Base-by-base conservation (phyloP, 2,888 invertebrate species). In the Doris montereyensis region DNA sequence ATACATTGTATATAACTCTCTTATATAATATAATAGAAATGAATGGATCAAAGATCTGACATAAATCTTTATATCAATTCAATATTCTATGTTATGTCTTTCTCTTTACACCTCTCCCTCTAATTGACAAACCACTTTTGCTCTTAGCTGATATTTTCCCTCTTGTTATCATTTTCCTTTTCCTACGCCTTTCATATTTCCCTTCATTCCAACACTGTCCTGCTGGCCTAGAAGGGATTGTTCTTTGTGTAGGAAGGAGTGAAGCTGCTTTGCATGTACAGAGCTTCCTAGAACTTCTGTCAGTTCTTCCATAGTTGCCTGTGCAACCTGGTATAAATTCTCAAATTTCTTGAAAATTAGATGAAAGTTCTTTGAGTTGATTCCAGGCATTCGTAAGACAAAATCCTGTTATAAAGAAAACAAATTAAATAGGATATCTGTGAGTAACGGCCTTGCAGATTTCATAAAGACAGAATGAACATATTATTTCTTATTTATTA, bases 351-450 rank as follows among this genome's bases (percentile, higher is more conserved):
- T 95, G 92, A 98, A 93, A 77, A 98, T 92, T 17, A 93, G 89
- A 76, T 94, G 93, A 3, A 97, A 94, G 92, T 98, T 98, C 91
- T 96, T 97, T 0, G 96, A 94, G 82, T 95, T 95, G 3, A 98
- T 94, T 8, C 98, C 98, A 0, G 98, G 97, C 87, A 98, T 93
- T 90, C 96, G 96, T 30, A 95, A 93, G n/a, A 97, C 92, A 87
- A 97, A 95, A 91, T 96, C 96, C 89, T 91, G 85, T 21, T 81
- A 41, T 2, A 60, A 35, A 17, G 17, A 4, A 58, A 32, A 34
- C n/a, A n/a, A n/a, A n/a, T n/a, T n/a, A n/a, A n/a, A n/a, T n/a
- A n/a, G n/a, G n/a, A 52, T 10, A 52, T 52, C 10, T 52, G n/a
- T n/a, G n/a, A n/a, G n/a, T n/a, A n/a, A n/a, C n/a, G n/a, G n/a